Percentiles rank a stretch among this genome's conserved stretches.
phyloP scores from a whole-genome alignment of 2,113 vertebrate species.

The Psilopsiagon aurifrons region DNA sequence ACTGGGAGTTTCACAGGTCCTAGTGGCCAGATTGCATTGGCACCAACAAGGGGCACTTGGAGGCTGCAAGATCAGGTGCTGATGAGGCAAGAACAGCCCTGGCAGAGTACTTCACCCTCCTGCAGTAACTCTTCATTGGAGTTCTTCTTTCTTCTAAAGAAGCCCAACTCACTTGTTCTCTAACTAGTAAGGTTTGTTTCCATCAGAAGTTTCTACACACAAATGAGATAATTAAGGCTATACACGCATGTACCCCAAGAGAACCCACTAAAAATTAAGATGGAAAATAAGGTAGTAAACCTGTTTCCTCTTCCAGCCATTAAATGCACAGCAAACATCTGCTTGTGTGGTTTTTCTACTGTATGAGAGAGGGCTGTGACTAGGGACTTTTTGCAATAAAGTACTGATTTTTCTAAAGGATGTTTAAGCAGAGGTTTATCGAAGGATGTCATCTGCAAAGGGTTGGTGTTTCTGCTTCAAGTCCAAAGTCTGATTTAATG shows the following conservation, averaged over 20 bases:
- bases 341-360: background rate
- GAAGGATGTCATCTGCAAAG: background rate
- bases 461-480: background rate
- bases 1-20: background rate
- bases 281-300: background rate
- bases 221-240: background rate
- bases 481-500: background rate
- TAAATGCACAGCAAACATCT: background rate
- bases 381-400: background rate
- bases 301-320: background rate
- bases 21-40: background rate
- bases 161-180: background rate
- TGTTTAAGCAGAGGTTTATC: background rate
- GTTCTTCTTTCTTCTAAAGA: background rate
- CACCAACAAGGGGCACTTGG: background rate
- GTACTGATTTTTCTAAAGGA: background rate
- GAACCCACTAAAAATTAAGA: background rate
- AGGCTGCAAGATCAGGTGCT: background rate
- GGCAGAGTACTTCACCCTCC: background rate
- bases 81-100: constrained; percentile 1
- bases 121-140: fast-evolving
- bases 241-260: fast-evolving
- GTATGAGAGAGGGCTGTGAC: background rate
- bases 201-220: background rate
- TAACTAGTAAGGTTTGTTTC: background rate